Conservation (phyloP, 2,888 invertebrate species). For the Therioaphis trifolii region DNA sequence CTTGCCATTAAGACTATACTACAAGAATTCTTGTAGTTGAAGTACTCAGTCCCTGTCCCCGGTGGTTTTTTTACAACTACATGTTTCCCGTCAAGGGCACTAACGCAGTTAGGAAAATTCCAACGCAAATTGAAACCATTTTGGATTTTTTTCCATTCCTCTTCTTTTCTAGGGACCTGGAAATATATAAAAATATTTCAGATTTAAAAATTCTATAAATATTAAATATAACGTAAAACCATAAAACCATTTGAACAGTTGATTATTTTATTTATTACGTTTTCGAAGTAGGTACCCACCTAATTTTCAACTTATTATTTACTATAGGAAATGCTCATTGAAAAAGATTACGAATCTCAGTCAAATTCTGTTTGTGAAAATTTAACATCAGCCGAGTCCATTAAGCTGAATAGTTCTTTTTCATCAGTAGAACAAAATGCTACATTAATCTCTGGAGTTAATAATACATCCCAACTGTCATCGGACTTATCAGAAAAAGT, state of each 20-base stretch:
- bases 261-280: conserved; percentile 24
- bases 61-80: conserved; percentile 66
- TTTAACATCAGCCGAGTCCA: conserved; percentile 5
- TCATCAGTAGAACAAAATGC: background rate
- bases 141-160: conserved; percentile 67
- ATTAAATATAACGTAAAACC: conserved; percentile 3
- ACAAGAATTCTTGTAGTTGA: conserved; percentile 67
- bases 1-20: conserved; percentile 65
- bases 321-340: conserved; percentile 21
- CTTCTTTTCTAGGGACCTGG: conserved; percentile 66
- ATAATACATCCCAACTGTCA: conserved; percentile 8
- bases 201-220: conserved; percentile 6
- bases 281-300: conserved; percentile 3
- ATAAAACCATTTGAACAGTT: conserved; percentile 1
- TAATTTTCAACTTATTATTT: conserved; percentile 26
- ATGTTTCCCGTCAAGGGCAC: conserved; percentile 68
- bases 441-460: conserved; percentile 14
- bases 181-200: conserved; percentile 25
- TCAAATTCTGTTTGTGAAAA: conserved; percentile 5
- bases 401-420: conserved; percentile 6
- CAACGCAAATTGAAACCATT: conserved; percentile 67
- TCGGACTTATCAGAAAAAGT: conserved; percentile 15
- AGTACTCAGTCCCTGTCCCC: conserved; percentile 66
- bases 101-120: conserved; percentile 67
- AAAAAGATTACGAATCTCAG: conserved; percentile 7